Base-by-base conservation (phyloP, 2,113 vertebrate genomes). In the Malurus alboscapulatus region DNA sequence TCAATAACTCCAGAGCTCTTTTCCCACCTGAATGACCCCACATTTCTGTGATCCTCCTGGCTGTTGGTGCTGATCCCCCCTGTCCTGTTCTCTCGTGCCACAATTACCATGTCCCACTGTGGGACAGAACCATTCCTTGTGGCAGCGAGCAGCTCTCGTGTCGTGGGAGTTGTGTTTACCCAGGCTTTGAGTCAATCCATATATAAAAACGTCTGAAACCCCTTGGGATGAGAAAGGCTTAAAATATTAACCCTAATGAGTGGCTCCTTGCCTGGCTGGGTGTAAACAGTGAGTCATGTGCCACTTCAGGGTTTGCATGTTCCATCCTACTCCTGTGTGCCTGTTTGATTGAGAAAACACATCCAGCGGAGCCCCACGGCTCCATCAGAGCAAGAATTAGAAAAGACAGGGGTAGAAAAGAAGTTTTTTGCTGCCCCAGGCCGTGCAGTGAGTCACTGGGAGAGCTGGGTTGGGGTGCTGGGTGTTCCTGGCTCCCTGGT, bases 271-370 rank as follows among this genome's bases (percentile, higher is more conserved):
- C 67, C 90, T n/a, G 68, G 17, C 85, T 86, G 85, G 82, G n/a
- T 86, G 82, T 96, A 96, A 96, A 92, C 87, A 96, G 87, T 95
- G 92, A 95, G 83, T 96, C 95, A 96, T 96, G 95, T 92, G 95
- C 91, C 84, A 93, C 83, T 90, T 94, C 59, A 26, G 94, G 94
- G 24, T 92, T 89, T 95, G 92, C 85, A 90, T 95, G 96, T 91
- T 96, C 93, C 11, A 94, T 94, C 94, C 79, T 95, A 94, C 91
- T 96, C 87, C 92, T 77, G 93, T 63, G 80, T 42, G 5, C 87
- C 83, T 87, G 84, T 57, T 89, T 78, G 59, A 34, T 45, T 38
- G 75, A 38, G 82, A 71, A 87, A 94, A 80, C 84, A 84, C 0
- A 65, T 18, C 83, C 79, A 71, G 92, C 75, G 87, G 83, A 67